Base-by-base conservation (phyloP, 2,888 invertebrate species). In the Amphiduros pacificus region DNA sequence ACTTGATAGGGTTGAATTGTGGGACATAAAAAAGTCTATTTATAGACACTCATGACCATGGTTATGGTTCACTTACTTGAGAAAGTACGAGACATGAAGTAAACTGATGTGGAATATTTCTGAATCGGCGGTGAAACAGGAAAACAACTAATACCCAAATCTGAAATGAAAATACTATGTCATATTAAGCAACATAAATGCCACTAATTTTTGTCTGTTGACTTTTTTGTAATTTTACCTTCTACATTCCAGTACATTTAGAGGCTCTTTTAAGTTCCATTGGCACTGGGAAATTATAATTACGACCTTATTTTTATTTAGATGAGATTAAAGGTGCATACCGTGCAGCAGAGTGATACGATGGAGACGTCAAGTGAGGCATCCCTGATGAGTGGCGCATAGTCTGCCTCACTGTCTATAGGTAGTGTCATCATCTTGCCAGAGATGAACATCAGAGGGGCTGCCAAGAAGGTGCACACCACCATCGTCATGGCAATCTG, bases 401-500 rank as follows among this genome's bases (percentile, higher is more conserved):
- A 94, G 74, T 92, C 90, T 28, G 85, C 80, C 0, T 90, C 89
- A 69, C 85, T 85, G 54, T 88, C 81, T 70, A 89, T 89, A 54
- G 90, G 71, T 5, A 78, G 66, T 0, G 91, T 90, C 71, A 95
- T 92, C 88, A 96, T 90, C 86, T 93, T 92, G 1, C 95, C 94
- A 0, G 96, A 95, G 63, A 95, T 88, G 79, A 94, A 95, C 92
- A 96, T 95, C 72, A 96, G 86, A 0, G 96, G 96, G 0, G 93
- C 96, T 17, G 95, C 94, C 26, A 96, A 85, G 77, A 96, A 93
- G 0, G 96, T 97, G 73, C 94, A 93, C 1, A 92, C 90, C 3
- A 96, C 95, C 92, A 96, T 92, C 29, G 93, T 91, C 58, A 91
- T 92, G 0, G 95, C 94, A 82, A 95, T 89, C 91, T 93, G 79